Conservation (phyloP, 1,140 invertebrate species). For the Aphelenchoides besseyi region DNA sequence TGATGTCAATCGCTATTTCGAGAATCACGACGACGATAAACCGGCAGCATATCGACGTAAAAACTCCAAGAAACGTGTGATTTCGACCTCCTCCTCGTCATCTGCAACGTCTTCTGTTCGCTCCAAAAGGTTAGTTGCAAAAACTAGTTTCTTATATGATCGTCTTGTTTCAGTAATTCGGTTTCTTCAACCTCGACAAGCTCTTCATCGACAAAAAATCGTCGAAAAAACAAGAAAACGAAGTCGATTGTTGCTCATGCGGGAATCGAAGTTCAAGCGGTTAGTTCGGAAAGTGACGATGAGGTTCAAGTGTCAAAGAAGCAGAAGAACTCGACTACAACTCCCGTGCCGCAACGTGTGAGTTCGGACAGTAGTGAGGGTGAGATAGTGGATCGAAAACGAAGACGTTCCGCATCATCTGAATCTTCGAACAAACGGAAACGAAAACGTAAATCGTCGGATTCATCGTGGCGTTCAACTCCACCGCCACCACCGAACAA, state of each 20-base stretch:
- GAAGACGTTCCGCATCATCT: not conserved
- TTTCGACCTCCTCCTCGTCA: not conserved
- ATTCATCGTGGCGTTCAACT: not conserved
- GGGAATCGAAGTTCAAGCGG: not conserved
- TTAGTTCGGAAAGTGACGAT: constrained; percentile 1
- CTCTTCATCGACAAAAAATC: constrained; percentile 1
- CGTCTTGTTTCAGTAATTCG: not conserved
- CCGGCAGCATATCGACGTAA: constrained; percentile 5
- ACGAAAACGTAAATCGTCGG: not conserved
- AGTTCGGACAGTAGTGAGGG: not conserved
- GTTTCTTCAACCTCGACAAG: not conserved
- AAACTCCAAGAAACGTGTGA: not conserved
- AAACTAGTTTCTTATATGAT: not conserved
- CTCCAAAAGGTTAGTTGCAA: constrained; percentile 3
- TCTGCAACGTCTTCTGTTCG: not conserved
- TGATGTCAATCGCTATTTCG: not conserved
- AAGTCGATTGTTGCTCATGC: not conserved
- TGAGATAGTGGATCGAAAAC: not conserved
- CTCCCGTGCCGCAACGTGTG: not conserved
- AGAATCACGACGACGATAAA: constrained; percentile 2
- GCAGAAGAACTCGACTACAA: not conserved
- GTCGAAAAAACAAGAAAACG: not conserved
- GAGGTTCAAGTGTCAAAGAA: not conserved
- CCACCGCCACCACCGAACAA: not conserved
- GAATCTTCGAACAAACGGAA: not conserved